Evolutionary conservation across 2,888 invertebrate species (phyloP).

Genomic region (Sycophila texana): DNA sequence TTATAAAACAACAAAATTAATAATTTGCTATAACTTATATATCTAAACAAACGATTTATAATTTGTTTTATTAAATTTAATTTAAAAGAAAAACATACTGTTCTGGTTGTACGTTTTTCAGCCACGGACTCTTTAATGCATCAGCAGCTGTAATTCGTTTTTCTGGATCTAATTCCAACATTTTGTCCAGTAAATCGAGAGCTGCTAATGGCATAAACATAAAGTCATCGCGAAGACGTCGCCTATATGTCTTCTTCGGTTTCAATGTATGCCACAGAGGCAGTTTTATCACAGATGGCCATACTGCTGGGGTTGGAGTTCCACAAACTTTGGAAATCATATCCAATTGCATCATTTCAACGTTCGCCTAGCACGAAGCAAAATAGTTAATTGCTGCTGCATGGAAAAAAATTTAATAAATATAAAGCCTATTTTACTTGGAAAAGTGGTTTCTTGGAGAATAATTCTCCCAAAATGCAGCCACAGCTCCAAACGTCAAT

Average conservation of each 20-base stretch:
- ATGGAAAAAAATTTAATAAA: not conserved
- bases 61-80: slow-evolving; percentile 21
- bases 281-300: slow-evolving; percentile 96
- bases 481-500: slow-evolving; percentile 99
- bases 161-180: slow-evolving; percentile 97
- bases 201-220: slow-evolving; percentile 92
- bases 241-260: slow-evolving; percentile 91
- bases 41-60: too few species aligned
- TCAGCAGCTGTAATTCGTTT: slow-evolving; percentile 95
- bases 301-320: slow-evolving; percentile 95
- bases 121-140: slow-evolving; percentile 94
- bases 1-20: not conserved
- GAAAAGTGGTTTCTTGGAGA: slow-evolving; percentile 96
- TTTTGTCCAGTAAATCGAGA: slow-evolving; percentile 93
- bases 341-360: slow-evolving; percentile 95
- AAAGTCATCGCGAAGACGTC: slow-evolving; percentile 94
- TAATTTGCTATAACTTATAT: too few species aligned
- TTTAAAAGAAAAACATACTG: slow-evolving; percentile 80
- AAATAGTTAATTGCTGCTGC: slow-evolving; percentile 7
- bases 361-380: slow-evolving; percentile 83
- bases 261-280: slow-evolving; percentile 94
- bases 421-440: slow-evolving; percentile 79
- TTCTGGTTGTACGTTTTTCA: slow-evolving; percentile 92
- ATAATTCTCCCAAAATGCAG: slow-evolving; percentile 98
- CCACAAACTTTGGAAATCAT: slow-evolving; percentile 96